Base-by-base conservation (phyloP, 1,140 invertebrate genomes). In the Plectrocnemia conspersa region DNA sequence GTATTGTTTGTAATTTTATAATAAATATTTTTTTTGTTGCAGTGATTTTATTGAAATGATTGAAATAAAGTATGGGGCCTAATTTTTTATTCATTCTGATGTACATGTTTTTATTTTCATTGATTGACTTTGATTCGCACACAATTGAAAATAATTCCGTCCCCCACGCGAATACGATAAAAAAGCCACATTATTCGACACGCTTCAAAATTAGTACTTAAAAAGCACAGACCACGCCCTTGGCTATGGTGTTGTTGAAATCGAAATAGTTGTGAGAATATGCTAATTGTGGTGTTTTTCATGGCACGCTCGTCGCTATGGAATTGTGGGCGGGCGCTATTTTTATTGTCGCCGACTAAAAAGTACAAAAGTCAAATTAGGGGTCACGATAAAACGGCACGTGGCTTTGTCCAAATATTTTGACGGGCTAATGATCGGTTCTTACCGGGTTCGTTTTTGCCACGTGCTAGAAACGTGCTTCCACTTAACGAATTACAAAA, bases 221-320 rank as follows among this genome's bases (percentile, higher is more conserved):
- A 4, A 10, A 3, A 4, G 21, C 15, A 18, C 15, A 23, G 33
- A 47, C 44, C 29, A 47, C 15, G 25, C n/a, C 22, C 1, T 33
- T 18, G 33, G 11, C 10, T n/a, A n/a, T n/a, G n/a, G n/a, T n/a
- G n/a, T n/a, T n/a, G n/a, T n/a, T n/a, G n/a, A n/a, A n/a, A n/a
- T n/a, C n/a, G n/a, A n/a, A n/a, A n/a, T n/a, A n/a, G n/a, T n/a
- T n/a, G n/a, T n/a, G n/a, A 13, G 46, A 52, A 61, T 57, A 57
- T 61, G 59, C 59, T 61, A 61, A 61, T 61, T 61, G 59, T 54
- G 59, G 59, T 54, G 52, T 54, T 50, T 45, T 54, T 56, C 23
- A 44, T 16, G 10, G 11, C 27, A 29, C 40, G 41, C 42, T 24
- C 2, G 29, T 18, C 21, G 9, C 6, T n/a, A 38, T 44, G 22